phyloP scores from a whole-genome alignment of 1,140 invertebrate genomes.

The Metaphire vulgaris region DNA sequence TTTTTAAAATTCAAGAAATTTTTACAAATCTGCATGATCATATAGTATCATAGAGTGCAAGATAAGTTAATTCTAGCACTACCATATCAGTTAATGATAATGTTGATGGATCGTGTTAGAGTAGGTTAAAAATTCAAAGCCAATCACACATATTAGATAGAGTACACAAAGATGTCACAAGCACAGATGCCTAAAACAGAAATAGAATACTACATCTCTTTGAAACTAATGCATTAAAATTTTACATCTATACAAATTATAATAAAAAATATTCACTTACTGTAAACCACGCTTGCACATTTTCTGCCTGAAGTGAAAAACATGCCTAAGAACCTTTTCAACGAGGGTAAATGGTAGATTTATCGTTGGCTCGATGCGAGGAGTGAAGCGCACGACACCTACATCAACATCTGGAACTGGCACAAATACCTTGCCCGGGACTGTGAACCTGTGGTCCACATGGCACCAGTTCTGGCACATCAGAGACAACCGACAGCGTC shows the following conservation, averaged over 20 bases:
- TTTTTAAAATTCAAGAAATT: too few relatives aligned
- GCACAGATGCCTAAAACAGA: neutral
- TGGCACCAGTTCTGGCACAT: constrained; percentile 90
- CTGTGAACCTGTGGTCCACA: constrained; percentile 57
- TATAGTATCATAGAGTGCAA: too few relatives aligned
- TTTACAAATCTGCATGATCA: too few relatives aligned
- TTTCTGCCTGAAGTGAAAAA: constrained; percentile 84
- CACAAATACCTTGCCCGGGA: constrained; percentile 71
- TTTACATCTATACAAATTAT: constrained; percentile 1
- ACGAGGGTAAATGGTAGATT: constrained; percentile 72
- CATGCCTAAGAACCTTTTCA: constrained; percentile 78
- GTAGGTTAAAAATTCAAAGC: too few relatives aligned
- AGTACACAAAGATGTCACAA: neutral
- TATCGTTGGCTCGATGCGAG: constrained; percentile 69
- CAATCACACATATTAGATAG: neutral
- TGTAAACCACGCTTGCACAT: constrained; percentile 63
- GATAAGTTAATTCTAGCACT: too few relatives aligned
- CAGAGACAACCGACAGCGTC: constrained; percentile 79
- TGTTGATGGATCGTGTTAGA: too few relatives aligned
- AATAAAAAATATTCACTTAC: constrained; percentile 44
- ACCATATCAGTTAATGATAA: too few relatives aligned
- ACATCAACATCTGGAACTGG: constrained; percentile 94
- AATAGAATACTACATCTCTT: neutral
- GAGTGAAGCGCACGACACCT: constrained; percentile 80
- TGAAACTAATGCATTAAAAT: neutral